Evolutionary conservation across 2,113 vertebrate species (phyloP), one percentile per base, ranked within the genome.

Genomic region (Varanus salvator): DNA sequence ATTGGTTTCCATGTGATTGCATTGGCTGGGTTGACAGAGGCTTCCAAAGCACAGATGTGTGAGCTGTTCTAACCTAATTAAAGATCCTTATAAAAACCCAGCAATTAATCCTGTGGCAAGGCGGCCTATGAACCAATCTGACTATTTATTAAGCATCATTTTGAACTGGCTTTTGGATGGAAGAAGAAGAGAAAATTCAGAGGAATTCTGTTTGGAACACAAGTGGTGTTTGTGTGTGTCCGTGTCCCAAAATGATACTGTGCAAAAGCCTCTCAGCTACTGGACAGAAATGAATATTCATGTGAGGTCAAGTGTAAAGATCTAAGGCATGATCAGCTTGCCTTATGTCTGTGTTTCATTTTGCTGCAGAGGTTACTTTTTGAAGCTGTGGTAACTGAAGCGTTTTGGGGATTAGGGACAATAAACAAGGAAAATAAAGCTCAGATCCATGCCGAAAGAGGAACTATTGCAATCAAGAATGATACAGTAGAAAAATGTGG

Each of bases 11-110:
- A 93, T 93, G 89, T 96, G 95, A 97, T 95, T 96, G 94, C 96
- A 94, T 96, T 95, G 96, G 82, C 91, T 96, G 94, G 91, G 88
- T 96, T 96, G 87, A 94, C 87, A 94, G 93, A 94, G 92, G 90
- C 92, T 96, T 93, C 81, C 57, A 94, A 93, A 94, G 34, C 44
- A 2, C 89, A 94, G 85, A 92, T 91, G 89, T 93, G 74, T 71
- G 57, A 95, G 93, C 93, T 97, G 96, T 96, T 96, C 90, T 95
- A 96, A 90, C 93, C 93, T 97, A 96, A 96, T 97, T 96, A 96
- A 96, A 96, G 94, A 92, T 94, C 31, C 91, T 82, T 84, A 72
- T 52, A 90, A 96, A 92, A 92, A 71, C 93, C 88, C 91, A 96
- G 93, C 93, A 94, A 95, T 84, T 92, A 81, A 93, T 95, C 94